phyloP scores from a whole-genome alignment of 2,888 invertebrate species.

The Oligia latruncula region DNA sequence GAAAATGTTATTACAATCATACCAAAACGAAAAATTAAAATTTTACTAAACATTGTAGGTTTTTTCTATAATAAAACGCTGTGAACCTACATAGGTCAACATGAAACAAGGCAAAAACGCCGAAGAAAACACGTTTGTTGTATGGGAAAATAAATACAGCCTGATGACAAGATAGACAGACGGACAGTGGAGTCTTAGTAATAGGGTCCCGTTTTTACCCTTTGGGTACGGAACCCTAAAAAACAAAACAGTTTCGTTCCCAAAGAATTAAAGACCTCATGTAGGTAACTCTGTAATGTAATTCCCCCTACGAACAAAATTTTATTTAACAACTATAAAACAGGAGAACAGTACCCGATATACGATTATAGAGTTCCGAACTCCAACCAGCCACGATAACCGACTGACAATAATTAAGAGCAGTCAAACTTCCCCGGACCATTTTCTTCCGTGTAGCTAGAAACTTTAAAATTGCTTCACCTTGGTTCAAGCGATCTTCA shows the following conservation, averaged over 20 bases:
- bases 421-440: constrained; percentile 77
- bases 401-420: constrained; percentile 81
- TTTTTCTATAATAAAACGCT: not conserved
- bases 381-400: constrained; percentile 73
- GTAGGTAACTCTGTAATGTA: not conserved
- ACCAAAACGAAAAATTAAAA: not conserved
- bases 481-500: constrained; percentile 75
- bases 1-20: not conserved
- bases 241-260: too few relatives aligned
- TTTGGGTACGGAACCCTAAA: too few relatives aligned
- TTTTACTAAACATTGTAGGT: not conserved
- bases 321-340: constrained; percentile 34
- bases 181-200: too few relatives aligned
- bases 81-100: not conserved
- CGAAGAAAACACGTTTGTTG: too few relatives aligned
- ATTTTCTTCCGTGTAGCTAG: constrained; percentile 77
- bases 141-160: too few relatives aligned
- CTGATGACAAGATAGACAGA: too few relatives aligned
- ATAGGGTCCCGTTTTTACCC: too few relatives aligned
- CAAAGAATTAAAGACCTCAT: too few relatives aligned
- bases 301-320: not conserved
- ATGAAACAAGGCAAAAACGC: not conserved
- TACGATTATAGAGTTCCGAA: constrained; percentile 65
- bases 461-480: constrained; percentile 84
- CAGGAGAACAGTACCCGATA: constrained; percentile 47